A percentile compares a stretch with the other conserved stretches of the same genome.
phyloP scores from a whole-genome alignment of 1,140 invertebrate genomes.

The Temnothorax nylanderi region DNA sequence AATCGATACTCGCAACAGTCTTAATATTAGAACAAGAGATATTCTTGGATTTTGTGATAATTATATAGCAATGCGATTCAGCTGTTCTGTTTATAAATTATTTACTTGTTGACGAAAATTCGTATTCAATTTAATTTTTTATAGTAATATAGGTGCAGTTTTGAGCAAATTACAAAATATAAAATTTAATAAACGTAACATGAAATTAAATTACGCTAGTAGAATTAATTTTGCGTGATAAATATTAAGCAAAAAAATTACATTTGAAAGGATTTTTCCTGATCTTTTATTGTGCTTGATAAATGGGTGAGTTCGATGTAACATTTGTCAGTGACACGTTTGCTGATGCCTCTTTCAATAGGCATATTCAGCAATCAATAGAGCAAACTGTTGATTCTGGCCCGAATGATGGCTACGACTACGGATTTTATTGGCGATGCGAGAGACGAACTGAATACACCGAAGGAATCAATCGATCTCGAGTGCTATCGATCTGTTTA shows the following conservation, averaged over 20 bases:
- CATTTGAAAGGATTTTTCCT: neutral
- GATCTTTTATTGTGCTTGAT: neutral
- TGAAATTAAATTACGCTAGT: neutral
- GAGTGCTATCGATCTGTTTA: slow-evolving; percentile 29
- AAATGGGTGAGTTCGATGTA: neutral
- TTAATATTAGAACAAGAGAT: neutral
- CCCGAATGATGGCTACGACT: slow-evolving; percentile 74
- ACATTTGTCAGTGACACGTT: slow-evolving; percentile 29
- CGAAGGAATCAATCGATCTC: slow-evolving; percentile 20
- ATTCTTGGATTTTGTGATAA: neutral
- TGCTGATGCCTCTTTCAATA: slow-evolving; percentile 57
- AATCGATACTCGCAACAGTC: neutral
- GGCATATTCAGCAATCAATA: slow-evolving; percentile 80
- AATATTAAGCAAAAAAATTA: neutral
- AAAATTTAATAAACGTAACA: slow-evolving; percentile 6
- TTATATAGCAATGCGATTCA: neutral
- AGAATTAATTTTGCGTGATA: neutral
- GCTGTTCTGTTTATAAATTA: slow-evolving; percentile 2
- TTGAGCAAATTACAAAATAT: neutral
- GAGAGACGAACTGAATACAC: slow-evolving; percentile 16
- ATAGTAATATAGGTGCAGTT: neutral
- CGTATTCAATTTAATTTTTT: slow-evolving; percentile 4
- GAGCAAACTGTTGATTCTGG: slow-evolving; percentile 84
- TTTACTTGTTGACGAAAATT: neutral
- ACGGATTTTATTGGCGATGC: slow-evolving; percentile 53